These are phyloP conservation scores for Coecobrya sp. DNA, from an alignment of 2,888 invertebrate species.

Conservation along the genomic window DNA sequence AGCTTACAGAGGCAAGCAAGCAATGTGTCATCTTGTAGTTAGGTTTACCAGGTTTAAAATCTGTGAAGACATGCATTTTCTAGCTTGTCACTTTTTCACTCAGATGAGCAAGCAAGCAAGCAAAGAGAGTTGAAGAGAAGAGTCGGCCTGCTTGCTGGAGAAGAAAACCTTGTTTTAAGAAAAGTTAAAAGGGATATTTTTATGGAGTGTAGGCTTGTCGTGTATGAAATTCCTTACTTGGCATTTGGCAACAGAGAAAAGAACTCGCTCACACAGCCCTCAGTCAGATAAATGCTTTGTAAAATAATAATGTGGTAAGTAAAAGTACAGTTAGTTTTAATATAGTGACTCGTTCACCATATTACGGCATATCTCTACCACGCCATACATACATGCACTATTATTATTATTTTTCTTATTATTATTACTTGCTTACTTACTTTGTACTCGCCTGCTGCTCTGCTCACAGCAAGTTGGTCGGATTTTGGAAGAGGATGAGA, in stretches of 20 bases:
- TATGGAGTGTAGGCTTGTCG: neutral
- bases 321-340: slow-evolving; percentile 26
- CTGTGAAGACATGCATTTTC: slow-evolving; percentile 77
- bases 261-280: too few relatives aligned
- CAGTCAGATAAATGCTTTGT: neutral
- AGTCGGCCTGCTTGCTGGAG: slow-evolving; percentile 41
- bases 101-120: slow-evolving; percentile 73
- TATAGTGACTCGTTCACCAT: neutral
- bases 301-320: slow-evolving; percentile 27
- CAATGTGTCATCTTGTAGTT: slow-evolving; percentile 75
- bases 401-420: slow-evolving; percentile 31
- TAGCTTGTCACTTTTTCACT: slow-evolving; percentile 80
- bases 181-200: slow-evolving; percentile 43
- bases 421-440: slow-evolving; percentile 5
- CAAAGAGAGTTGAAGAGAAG: slow-evolving; percentile 7
- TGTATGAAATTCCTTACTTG: slow-evolving; percentile 45
- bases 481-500: slow-evolving; percentile 80
- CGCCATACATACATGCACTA: neutral
- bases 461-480: slow-evolving; percentile 54
- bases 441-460: slow-evolving; percentile 33
- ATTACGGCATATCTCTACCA: neutral
- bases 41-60: slow-evolving; percentile 70
- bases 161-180: slow-evolving; percentile 48
- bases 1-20: neutral
- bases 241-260: slow-evolving; percentile 37